Conservation (phyloP, 2,888 invertebrate genomes). For the Stenurella melanura region DNA sequence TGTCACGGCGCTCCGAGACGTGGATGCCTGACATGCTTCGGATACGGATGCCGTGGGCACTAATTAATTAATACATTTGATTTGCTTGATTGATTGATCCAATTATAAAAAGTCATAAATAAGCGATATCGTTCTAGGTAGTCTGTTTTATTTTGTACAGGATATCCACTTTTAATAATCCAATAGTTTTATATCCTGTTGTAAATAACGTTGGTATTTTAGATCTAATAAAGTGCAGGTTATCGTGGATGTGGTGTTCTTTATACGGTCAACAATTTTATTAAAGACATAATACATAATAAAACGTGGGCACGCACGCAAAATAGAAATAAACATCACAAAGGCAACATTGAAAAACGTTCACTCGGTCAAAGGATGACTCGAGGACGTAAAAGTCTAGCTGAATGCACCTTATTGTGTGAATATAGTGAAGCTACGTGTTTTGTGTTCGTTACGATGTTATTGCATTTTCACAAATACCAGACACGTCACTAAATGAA, state of each 20-base stretch:
- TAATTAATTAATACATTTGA: too few species aligned
- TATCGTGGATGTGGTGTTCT: neutral
- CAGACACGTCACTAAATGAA: neutral
- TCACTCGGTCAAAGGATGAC: constrained; percentile 3
- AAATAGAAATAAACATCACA: constrained; percentile 7
- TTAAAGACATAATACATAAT: constrained; percentile 1
- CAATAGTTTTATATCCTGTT: neutral
- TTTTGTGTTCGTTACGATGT: constrained; percentile 7
- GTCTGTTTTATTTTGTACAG: too few species aligned
- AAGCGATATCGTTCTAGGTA: too few species aligned
- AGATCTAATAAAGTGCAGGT: neutral
- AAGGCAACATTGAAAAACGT: constrained; percentile 7
- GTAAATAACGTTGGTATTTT: neutral
- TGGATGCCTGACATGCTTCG: too few species aligned
- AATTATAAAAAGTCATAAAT: too few species aligned
- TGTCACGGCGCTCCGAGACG: too few species aligned
- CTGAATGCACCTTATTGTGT: constrained; percentile 7
- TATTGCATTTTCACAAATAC: neutral
- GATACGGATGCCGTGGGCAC: too few species aligned
- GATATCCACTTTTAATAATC: too few species aligned
- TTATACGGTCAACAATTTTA: neutral
- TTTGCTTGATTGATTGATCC: too few species aligned
- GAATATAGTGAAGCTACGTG: constrained; percentile 1
- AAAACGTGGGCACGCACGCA: constrained; percentile 7
- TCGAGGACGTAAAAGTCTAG: constrained; percentile 6